Conservation (phyloP, 2,113 vertebrate genomes). For the Pluvianellus socialis region DNA sequence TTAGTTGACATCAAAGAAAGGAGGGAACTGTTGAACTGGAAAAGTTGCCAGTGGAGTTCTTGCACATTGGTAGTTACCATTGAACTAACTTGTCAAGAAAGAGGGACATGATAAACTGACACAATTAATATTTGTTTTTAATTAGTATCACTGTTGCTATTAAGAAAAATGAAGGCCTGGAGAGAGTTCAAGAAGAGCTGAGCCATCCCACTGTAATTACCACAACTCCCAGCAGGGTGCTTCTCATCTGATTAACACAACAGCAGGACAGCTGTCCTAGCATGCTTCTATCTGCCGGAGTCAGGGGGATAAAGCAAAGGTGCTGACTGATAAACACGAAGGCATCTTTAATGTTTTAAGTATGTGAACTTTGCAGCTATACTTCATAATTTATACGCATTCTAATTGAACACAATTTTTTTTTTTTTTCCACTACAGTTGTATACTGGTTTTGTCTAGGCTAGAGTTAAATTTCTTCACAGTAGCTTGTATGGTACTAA, state of each 20-base stretch:
- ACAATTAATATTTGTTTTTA: slow-evolving; percentile 67
- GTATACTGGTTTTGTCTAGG: not conserved
- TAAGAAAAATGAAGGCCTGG: slow-evolving; percentile 57
- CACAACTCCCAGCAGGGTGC: slow-evolving; percentile 59
- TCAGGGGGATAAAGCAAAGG: slow-evolving; percentile 33
- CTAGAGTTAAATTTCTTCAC: not conserved
- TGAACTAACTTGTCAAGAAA: slow-evolving; percentile 29
- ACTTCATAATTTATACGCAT: not conserved
- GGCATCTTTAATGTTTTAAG: not conserved
- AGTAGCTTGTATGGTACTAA: not conserved
- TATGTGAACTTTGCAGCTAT: not conserved
- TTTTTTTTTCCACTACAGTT: not conserved
- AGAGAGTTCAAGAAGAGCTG: slow-evolving; percentile 60
- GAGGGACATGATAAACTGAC: slow-evolving; percentile 25
- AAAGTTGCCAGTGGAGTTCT: not conserved
- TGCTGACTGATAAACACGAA: slow-evolving; percentile 11
- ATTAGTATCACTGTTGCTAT: slow-evolving; percentile 55
- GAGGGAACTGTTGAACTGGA: not conserved
- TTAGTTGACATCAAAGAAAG: not conserved
- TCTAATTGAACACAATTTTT: not conserved
- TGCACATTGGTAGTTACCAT: not conserved
- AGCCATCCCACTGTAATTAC: slow-evolving; percentile 64
- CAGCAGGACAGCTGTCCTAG: slow-evolving; percentile 23
- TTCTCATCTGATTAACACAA: slow-evolving; percentile 64
- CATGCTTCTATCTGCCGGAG: slow-evolving; percentile 17